Evolutionary conservation across 2,797 vertebrate genomes (phyloP).

Genomic region (Chiroxiphia lanceolata): DNA sequence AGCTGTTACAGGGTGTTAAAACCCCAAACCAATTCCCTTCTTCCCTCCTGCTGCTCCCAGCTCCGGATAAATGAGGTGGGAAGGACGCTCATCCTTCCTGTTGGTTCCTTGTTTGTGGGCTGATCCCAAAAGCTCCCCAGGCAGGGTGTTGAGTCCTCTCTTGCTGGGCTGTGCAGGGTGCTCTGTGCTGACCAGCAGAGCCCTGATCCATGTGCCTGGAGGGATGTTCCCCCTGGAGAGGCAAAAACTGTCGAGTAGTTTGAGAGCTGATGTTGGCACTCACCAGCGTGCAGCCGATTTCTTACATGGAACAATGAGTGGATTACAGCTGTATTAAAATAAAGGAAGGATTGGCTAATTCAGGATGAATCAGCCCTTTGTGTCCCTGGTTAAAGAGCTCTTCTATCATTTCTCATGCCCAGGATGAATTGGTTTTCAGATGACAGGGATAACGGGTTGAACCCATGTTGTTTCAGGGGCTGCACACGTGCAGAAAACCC

Average conservation of each 20-base stretch:
- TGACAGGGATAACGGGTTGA: neutral
- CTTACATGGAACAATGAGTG: neutral
- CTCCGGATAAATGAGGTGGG: neutral
- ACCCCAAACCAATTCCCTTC: neutral
- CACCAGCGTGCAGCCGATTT: neutral
- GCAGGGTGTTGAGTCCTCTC: neutral
- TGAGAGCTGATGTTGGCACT: neutral
- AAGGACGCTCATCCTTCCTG: neutral
- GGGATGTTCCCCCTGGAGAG: neutral
- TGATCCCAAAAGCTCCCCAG: neutral
- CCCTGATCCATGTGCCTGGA: neutral
- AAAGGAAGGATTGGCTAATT: neutral
- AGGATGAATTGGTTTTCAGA: neutral
- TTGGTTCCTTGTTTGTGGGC: fast-evolving
- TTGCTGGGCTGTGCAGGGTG: neutral
- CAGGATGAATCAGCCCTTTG: neutral
- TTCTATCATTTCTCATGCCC: neutral
- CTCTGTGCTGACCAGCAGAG: neutral
- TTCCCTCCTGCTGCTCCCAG: neutral
- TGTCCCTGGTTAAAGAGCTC: neutral
- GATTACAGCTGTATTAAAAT: slow-evolving; percentile 2
- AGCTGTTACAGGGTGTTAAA: neutral
- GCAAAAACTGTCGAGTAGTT: neutral
- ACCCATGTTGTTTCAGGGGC: neutral
- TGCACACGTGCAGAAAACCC: neutral